A percentile compares a stretch with the other conserved stretches of the same genome.
phyloP scores from a whole-genome alignment of 2,888 invertebrate species.

The Drosophila paranaensis region DNA sequence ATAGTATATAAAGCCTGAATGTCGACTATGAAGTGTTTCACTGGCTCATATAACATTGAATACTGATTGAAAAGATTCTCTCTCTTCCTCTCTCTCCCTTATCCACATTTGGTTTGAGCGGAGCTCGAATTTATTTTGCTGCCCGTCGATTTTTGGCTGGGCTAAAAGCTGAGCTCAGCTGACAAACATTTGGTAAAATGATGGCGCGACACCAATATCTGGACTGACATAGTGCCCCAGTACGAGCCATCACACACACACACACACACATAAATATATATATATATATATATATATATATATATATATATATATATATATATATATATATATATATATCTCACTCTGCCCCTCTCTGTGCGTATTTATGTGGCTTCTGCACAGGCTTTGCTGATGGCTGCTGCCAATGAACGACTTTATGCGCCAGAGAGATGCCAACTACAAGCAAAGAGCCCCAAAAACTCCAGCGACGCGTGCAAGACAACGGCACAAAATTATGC shows the following conservation, averaged over 20 bases:
- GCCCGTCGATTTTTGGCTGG: conserved; percentile 1
- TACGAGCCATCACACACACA: not conserved
- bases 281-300: not conserved
- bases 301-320: not conserved
- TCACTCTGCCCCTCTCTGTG: not conserved
- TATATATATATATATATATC: not conserved
- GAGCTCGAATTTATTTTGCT: conserved; percentile 31
- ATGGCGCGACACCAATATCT: conserved; percentile 57
- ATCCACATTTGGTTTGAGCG: conserved; percentile 3
- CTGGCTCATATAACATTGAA: too few relatives aligned
- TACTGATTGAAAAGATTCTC: not conserved
- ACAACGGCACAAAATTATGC: conserved; percentile 55
- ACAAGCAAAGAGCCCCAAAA: conserved; percentile 27
- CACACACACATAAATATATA: too few relatives aligned
- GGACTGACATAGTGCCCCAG: conserved; percentile 25
- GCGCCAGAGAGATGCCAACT: conserved; percentile 52
- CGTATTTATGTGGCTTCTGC: conserved; percentile 50
- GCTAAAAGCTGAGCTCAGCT: conserved; percentile 67
- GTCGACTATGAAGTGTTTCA: too few relatives aligned
- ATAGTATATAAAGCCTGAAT: not conserved
- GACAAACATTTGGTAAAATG: conserved; percentile 58
- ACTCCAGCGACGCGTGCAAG: conserved; percentile 52
- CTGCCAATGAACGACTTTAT: conserved; percentile 45
- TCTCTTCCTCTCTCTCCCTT: not conserved
- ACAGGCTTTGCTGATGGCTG: conserved; percentile 26